Conservation (phyloP, 2,113 vertebrate species). For the Oostethus manadensis region DNA sequence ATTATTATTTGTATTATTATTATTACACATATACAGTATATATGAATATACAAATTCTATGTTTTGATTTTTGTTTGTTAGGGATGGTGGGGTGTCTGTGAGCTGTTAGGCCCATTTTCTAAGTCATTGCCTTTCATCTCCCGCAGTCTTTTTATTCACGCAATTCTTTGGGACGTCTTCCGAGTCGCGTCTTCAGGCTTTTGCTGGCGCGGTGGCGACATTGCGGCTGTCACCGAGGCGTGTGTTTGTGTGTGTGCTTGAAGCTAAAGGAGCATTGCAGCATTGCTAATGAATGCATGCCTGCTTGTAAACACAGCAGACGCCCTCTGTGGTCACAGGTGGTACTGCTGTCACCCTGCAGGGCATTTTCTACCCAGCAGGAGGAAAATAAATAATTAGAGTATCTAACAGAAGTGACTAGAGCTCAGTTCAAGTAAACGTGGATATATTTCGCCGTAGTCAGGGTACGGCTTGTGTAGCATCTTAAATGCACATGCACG, state of each 20-base stretch:
- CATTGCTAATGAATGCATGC: conserved; percentile 43
- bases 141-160: conserved; percentile 69
- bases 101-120: conserved; percentile 63
- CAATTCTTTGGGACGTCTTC: conserved; percentile 61
- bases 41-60: too few species aligned
- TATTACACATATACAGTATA: too few species aligned
- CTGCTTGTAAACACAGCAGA: conserved; percentile 55
- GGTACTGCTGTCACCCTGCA: conserved; percentile 52
- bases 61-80: too few species aligned
- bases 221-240: conserved; percentile 41
- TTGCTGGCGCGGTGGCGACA: conserved; percentile 51
- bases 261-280: conserved; percentile 45
- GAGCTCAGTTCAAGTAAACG: conserved; percentile 6
- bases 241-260: conserved; percentile 15
- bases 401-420: conserved; percentile 56
- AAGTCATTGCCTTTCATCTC: conserved; percentile 69
- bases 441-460: too few species aligned
- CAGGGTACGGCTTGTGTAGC: conserved; percentile 2
- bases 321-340: conserved; percentile 63
- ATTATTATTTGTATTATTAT: too few species aligned
- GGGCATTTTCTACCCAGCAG: conserved; percentile 38
- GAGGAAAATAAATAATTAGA: conserved; percentile 38
- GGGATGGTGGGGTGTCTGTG: conserved; percentile 40
- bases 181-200: conserved; percentile 62
- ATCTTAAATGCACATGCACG: too few species aligned